These are phyloP conservation scores for Acanthurus leucopareius DNA, from an alignment of 2,797 vertebrate genomes.

Conservation along the genomic window DNA sequence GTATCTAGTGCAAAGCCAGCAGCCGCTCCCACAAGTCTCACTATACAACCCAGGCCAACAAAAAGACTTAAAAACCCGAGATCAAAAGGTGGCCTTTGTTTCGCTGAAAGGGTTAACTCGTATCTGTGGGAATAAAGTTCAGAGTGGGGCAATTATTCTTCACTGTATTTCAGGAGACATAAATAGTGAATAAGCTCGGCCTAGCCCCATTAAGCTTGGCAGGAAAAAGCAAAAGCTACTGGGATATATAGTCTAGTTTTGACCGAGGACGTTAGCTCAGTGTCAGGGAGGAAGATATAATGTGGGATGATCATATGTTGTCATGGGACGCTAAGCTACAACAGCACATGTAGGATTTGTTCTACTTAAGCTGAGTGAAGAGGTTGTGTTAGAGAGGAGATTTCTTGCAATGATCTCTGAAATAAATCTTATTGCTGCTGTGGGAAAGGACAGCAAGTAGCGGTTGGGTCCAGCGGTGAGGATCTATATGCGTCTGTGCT, in stretches of 20 bases:
- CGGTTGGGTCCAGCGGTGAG: background rate
- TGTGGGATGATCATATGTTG: constrained; percentile 37
- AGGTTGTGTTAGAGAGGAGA: constrained; percentile 26
- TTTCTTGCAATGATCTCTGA: constrained; percentile 24
- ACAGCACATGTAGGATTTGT: constrained; percentile 30
- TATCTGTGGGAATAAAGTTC: constrained; percentile 43
- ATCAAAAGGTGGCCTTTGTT: constrained; percentile 49
- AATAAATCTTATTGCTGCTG: constrained; percentile 20
- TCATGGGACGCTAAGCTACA: constrained; percentile 36
- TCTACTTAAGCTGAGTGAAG: constrained; percentile 34
- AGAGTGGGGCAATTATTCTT: constrained; percentile 41
- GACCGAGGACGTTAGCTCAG: constrained; percentile 16
- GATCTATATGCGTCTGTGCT: background rate
- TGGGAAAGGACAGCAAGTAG: background rate
- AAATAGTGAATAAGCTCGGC: constrained; percentile 52
- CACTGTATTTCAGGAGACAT: constrained; percentile 28
- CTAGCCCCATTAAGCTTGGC: constrained; percentile 33
- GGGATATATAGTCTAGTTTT: constrained; percentile 43
- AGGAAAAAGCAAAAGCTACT: constrained; percentile 12
- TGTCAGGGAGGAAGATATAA: constrained; percentile 38
- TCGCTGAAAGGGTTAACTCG: constrained; percentile 19
- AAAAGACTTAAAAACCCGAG: constrained; percentile 39
- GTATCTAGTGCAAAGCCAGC: constrained; percentile 32
- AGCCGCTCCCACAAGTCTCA: constrained; percentile 45
- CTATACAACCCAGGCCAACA: constrained; percentile 39